Base-by-base conservation (phyloP, 2,113 vertebrate species). In the Spheniscus mendiculus region DNA sequence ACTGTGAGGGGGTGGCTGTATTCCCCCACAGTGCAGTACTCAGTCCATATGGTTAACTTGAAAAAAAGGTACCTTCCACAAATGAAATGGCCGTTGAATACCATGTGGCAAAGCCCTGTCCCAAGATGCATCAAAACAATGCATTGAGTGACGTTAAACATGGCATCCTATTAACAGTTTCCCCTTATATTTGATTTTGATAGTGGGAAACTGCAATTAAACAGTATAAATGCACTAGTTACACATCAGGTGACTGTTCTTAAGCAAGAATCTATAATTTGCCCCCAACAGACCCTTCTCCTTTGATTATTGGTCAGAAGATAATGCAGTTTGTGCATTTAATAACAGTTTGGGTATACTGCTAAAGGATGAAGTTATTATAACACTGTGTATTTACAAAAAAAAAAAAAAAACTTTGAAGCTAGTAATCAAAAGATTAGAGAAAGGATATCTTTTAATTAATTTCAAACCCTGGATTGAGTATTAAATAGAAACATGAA, bases 371-470 rank as follows among this genome's bases (percentile, higher is more conserved):
- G 89, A 98, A 97, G 55, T 97, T 98, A 96, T 96, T 98, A 96
- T 95, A 97, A 90, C 63, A 89, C 97, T 95, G 91, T 94, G 86
- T 96, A 96, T 94, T 93, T 52, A 73, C 20, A 29, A 4, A 27
- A 8, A 42, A 42, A 42, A 40, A 25, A 84, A 40, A 47, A 83
- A 26, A 15, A 97, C 98, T 98, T 98, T 98, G 97, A 98, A 98
- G 98, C 97, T 98, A 98, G 98, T 98, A 98, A 98, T 98, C 97
- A 98, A 98, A 98, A 98, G 98, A 98, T 98, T 98, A 98, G 97
- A 98, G 97, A 97, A 98, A 97, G 96, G 95, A 98, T 98, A 98
- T 98, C 95, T 98, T 98, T 98, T 98, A 98, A 98, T 98, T 98
- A 98, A 98, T 98, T 98, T 98, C 97, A 98, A 98, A 96, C 96